Evolutionary conservation across 2,113 vertebrate genomes (phyloP).

Genomic region (Trogon melanurus): DNA sequence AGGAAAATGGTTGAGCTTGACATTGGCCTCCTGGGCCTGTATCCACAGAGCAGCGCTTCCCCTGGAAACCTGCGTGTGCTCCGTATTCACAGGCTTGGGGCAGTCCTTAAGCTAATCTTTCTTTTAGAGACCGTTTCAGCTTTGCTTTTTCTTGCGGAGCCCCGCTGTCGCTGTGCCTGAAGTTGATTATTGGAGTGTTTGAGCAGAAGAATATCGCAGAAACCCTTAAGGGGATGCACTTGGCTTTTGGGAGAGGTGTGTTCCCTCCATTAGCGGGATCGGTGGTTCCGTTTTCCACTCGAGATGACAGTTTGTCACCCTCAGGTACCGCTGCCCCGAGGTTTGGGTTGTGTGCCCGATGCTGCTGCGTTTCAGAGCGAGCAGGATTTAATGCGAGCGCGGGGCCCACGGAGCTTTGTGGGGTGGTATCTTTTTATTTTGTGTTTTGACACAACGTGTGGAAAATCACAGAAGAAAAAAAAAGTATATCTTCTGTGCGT

Average conservation of each 20-base stretch:
- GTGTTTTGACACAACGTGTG: rapidly evolving
- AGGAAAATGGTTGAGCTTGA: not conserved
- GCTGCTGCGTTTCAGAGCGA: rapidly evolving
- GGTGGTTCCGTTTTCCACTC: not conserved
- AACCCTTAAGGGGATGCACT: rapidly evolving
- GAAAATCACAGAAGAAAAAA: not conserved
- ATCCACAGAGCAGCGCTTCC: rapidly evolving
- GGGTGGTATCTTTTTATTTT: not conserved
- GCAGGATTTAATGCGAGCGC: rapidly evolving
- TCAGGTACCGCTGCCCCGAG: rapidly evolving
- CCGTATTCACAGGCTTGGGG: rapidly evolving
- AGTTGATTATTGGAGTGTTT: not conserved
- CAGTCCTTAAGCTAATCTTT: not conserved
- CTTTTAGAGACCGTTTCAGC: not conserved
- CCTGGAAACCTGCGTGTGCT: not conserved
- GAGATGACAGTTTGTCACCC: not conserved
- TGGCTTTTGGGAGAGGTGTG: not conserved
- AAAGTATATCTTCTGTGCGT: rapidly evolving
- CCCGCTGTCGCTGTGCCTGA: rapidly evolving
- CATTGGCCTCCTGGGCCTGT: rapidly evolving
- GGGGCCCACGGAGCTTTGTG: not conserved
- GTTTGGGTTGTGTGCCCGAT: not conserved
- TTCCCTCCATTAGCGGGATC: not conserved
- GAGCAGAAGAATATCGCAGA: not conserved
- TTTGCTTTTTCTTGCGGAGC: rapidly evolving